Conservation (phyloP, 2,888 invertebrate species). For the Hirtodrosophila cameraria region DNA sequence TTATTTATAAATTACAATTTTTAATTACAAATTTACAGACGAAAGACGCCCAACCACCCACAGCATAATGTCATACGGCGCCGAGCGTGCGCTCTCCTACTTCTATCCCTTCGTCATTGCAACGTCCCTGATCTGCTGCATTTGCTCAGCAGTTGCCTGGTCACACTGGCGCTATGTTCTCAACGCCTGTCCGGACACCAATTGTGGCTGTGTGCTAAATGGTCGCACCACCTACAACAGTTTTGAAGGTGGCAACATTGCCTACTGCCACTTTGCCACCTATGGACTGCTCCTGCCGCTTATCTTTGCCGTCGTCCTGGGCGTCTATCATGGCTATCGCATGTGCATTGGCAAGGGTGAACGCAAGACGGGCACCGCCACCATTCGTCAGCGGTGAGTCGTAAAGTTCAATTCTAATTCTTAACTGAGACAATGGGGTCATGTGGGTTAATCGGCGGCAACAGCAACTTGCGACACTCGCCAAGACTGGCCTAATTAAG, state of each 20-base stretch:
- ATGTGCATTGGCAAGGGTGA: constrained; percentile 87
- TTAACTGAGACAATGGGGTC: constrained; percentile 67
- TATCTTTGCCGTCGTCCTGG: constrained; percentile 87
- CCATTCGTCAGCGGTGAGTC: constrained; percentile 82
- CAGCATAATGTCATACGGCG: constrained; percentile 79
- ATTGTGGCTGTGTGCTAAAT: constrained; percentile 89
- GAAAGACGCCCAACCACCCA: constrained; percentile 13
- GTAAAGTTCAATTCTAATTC: constrained; percentile 40
- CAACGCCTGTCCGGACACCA: constrained; percentile 88
- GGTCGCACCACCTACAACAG: constrained; percentile 87
- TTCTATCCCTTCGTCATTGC: constrained; percentile 81
- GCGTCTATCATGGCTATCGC: constrained; percentile 88
- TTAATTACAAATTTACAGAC: constrained; percentile 16
- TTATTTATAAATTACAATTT: constrained; percentile 30
- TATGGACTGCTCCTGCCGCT: constrained; percentile 88
- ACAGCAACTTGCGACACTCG: constrained; percentile 38
- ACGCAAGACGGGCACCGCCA: constrained; percentile 81
- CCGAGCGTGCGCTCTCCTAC: constrained; percentile 81
- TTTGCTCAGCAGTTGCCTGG: constrained; percentile 86
- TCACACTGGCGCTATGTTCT: constrained; percentile 88
- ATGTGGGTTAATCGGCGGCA: constrained; percentile 63
- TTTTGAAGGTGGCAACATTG: constrained; percentile 88
- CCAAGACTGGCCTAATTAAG: constrained; percentile 49
- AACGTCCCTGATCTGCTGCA: constrained; percentile 80
- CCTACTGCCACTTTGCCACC: constrained; percentile 88